These are phyloP conservation scores for Gila robusta DNA, from an alignment of 2,797 vertebrate genomes.

Conservation along the genomic window DNA sequence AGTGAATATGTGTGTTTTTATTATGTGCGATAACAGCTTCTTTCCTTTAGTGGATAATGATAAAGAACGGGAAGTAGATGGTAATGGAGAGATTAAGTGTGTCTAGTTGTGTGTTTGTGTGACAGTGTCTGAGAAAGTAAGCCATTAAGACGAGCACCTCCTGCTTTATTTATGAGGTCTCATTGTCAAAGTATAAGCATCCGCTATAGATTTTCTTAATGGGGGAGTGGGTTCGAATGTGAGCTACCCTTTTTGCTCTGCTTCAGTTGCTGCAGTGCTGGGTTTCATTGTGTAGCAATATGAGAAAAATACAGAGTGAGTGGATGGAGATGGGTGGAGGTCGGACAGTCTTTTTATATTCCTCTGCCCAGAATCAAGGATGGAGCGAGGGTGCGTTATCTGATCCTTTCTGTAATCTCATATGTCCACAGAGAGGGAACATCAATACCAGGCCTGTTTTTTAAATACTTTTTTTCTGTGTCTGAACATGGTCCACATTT, in stretches of 20 bases:
- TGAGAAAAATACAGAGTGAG: conserved; percentile 18
- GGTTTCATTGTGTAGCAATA: conserved; percentile 32
- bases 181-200: conserved; percentile 20
- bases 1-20: background rate
- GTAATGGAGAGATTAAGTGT: conserved; percentile 51
- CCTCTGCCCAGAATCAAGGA: conserved; percentile 25
- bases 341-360: conserved; percentile 47
- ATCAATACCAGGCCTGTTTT: conserved; percentile 47
- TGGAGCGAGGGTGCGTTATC: conserved; percentile 51
- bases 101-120: conserved; percentile 2
- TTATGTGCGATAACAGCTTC: conserved; percentile 9
- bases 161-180: conserved; percentile 41
- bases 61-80: conserved; percentile 70
- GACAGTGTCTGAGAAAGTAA: background rate
- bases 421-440: conserved; percentile 46
- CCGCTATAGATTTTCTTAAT: conserved; percentile 38
- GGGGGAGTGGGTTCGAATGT: conserved; percentile 11
- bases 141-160: conserved; percentile 16
- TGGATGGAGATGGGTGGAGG: conserved; percentile 14
- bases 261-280: conserved; percentile 3
- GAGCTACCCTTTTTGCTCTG: background rate
- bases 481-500: conserved; percentile 27
- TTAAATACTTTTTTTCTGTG: background rate
- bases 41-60: conserved; percentile 66
- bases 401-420: conserved; percentile 56